Percentiles rank a stretch among this genome's conserved stretches.
These are phyloP conservation scores for Climacteris rufus DNA, from an alignment of 2,113 vertebrate species.

Conservation along the genomic window DNA sequence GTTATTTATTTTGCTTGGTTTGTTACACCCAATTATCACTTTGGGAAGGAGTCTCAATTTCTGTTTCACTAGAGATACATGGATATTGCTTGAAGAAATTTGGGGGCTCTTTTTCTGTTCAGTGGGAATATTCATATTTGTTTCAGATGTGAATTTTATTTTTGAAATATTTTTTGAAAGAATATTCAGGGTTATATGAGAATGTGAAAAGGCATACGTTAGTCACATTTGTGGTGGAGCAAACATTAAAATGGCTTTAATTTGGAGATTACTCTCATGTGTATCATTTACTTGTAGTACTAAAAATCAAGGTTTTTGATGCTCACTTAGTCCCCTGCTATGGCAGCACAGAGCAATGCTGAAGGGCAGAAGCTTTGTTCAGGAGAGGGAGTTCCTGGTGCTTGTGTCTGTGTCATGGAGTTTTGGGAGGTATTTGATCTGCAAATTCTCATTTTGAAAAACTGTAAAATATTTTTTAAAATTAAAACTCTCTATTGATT, in stretches of 20 bases:
- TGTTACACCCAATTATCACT: not conserved
- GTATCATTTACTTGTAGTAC: not conserved
- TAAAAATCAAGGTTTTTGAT: not conserved
- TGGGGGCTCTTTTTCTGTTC: not conserved
- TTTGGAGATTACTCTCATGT: not conserved
- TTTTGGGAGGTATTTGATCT: not conserved
- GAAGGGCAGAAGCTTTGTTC: not conserved
- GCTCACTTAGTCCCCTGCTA: not conserved
- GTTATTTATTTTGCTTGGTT: not conserved
- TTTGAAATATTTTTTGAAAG: not conserved
- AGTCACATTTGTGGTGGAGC: not conserved
- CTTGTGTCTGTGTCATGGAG: not conserved
- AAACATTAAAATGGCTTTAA: not conserved
- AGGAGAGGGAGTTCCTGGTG: not conserved
- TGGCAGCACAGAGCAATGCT: not conserved
- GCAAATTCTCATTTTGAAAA: not conserved
- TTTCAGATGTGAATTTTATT: not conserved
- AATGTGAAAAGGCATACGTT: not conserved
- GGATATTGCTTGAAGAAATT: not conserved
- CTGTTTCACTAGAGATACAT: not conserved
- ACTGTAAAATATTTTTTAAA: not conserved
- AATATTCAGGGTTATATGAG: not conserved
- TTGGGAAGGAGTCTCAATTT: not conserved
- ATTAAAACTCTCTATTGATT: not conserved
- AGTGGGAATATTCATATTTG: not conserved